Conservation (phyloP, 1,140 invertebrate genomes). For the Platyscapa corneri region DNA sequence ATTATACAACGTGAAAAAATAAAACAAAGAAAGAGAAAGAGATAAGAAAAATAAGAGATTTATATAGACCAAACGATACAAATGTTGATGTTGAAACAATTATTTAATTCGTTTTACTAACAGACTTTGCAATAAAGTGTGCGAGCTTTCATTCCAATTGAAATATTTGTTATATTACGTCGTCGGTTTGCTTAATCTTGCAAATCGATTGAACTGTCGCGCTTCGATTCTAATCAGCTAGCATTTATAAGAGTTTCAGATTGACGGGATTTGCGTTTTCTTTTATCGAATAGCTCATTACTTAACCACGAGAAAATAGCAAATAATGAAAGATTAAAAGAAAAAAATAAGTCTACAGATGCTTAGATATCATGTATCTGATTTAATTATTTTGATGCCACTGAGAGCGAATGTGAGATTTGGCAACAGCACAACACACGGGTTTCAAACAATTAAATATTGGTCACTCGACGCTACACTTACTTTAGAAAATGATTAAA, state of each 20-base stretch:
- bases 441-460: neutral
- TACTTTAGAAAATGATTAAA: neutral
- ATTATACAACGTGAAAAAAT: slow-evolving; percentile 22
- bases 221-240: slow-evolving; percentile 26
- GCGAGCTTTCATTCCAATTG: slow-evolving; percentile 10
- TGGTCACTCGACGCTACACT: neutral
- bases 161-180: slow-evolving; percentile 37
- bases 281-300: neutral
- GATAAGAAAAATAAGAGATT: slow-evolving; percentile 1
- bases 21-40: slow-evolving; percentile 27
- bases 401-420: neutral
- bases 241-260: neutral
- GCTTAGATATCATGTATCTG: neutral
- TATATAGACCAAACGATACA: slow-evolving; percentile 1
- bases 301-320: neutral
- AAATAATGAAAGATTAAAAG: neutral
- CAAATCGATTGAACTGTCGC: slow-evolving; percentile 38
- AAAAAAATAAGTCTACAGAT: neutral
- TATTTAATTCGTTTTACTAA: slow-evolving; percentile 31
- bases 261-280: slow-evolving; percentile 23
- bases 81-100: slow-evolving; percentile 34
- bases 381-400: slow-evolving; percentile 4
- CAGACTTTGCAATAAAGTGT: slow-evolving; percentile 5
- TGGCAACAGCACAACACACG: neutral
- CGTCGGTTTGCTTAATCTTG: neutral